Evolutionary conservation across 2,888 invertebrate species (phyloP).

Genomic region (Rhopalosiphum nymphaeae): DNA sequence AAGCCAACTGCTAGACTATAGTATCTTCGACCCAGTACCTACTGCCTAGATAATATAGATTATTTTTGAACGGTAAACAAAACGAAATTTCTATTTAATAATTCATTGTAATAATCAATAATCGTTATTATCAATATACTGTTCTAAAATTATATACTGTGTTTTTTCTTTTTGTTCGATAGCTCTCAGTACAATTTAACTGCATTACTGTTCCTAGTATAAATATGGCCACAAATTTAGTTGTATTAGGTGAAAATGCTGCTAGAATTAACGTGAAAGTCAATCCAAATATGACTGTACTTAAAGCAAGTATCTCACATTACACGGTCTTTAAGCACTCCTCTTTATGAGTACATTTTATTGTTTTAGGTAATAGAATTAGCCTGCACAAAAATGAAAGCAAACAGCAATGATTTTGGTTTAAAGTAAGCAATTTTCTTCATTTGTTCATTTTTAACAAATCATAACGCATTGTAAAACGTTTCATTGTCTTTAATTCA

Average conservation of each 20-base stretch:
- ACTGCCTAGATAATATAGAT: neutral
- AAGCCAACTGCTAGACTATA: neutral
- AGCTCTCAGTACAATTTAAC: neutral
- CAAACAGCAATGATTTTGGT: conserved; percentile 49
- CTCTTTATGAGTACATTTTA: neutral
- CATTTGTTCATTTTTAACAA: neutral
- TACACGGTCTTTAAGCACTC: neutral
- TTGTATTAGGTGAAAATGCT: conserved; percentile 48
- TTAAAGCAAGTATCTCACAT: conserved; percentile 41
- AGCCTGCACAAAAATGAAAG: conserved; percentile 50
- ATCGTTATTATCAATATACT: neutral
- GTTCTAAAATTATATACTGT: neutral
- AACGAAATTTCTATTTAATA: neutral
- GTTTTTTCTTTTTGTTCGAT: neutral
- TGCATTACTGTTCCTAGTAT: neutral
- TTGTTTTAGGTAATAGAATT: conserved; percentile 50
- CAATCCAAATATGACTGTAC: conserved; percentile 60
- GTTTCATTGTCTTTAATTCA: neutral
- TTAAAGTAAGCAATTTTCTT: conserved; percentile 51
- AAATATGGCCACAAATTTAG: conserved; percentile 53
- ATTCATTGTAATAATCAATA: neutral
- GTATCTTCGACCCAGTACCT: neutral
- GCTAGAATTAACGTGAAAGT: conserved; percentile 53
- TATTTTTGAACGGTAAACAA: neutral
- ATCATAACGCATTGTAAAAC: neutral